phyloP scores from a whole-genome alignment of 1,140 invertebrate species.

The Bemisia tabaci region DNA sequence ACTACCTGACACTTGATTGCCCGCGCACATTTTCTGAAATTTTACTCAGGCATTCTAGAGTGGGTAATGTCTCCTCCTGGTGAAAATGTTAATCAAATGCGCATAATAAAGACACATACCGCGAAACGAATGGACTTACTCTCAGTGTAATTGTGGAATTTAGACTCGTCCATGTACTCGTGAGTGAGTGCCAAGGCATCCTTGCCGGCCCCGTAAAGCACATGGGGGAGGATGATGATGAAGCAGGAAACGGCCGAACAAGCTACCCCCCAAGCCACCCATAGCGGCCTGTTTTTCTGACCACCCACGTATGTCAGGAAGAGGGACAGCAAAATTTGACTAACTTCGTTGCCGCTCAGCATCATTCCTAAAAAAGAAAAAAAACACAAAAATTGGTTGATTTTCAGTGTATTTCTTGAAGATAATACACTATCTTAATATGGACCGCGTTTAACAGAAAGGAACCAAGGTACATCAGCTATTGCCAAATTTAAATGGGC shows the following conservation, averaged over 20 bases:
- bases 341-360: conserved; percentile 54
- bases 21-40: too few species aligned
- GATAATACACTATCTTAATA: too few species aligned
- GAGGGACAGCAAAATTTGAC: conserved; percentile 44
- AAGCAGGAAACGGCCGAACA: conserved; percentile 47
- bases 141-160: neutral
- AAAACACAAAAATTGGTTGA: neutral
- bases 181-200: conserved; percentile 35
- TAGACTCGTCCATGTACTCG: conserved; percentile 27
- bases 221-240: conserved; percentile 47
- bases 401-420: too few species aligned
- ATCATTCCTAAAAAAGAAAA: conserved; percentile 43
- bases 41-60: too few species aligned
- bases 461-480: too few species aligned
- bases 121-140: neutral
- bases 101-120: too few species aligned
- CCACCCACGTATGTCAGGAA: conserved; percentile 45
- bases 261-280: conserved; percentile 48
- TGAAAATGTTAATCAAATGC: too few species aligned
- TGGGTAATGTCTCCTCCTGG: too few species aligned
- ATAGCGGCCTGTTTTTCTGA: conserved; percentile 41
- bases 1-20: too few species aligned
- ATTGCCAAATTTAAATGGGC: too few species aligned
- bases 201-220: conserved; percentile 46
- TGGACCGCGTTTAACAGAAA: too few species aligned